Evolutionary conservation across 2,113 vertebrate species (phyloP), one percentile per base, ranked within the genome.

Genomic region (Sylvilagus bachmani): DNA sequence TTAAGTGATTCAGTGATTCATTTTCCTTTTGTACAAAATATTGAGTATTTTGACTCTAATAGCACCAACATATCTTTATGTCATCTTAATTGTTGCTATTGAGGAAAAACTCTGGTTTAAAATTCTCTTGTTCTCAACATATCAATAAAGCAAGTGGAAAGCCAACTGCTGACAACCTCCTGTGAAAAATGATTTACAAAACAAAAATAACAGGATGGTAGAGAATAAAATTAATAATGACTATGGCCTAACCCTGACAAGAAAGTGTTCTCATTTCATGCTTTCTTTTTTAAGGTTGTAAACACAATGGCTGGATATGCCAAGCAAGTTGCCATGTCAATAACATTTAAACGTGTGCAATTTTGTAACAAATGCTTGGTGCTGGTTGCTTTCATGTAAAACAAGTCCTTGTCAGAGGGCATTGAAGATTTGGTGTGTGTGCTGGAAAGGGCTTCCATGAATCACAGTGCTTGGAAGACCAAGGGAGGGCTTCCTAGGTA

Each of bases 311-410:
- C 71, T 92, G 27, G 82, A 77, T 71, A 51, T 88, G 44, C 66
- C 96, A 87, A 89, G 62, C 6, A 86, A 80, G 33, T 2, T 97
- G 85, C 17, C 27, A 38, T 94, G 94, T 96, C 95, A 93, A 75
- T 87, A 96, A 89, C 58, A 89, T 31, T 82, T 88, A 51, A 1
- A 91, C 53, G 80, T 71, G 16, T 49, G 74, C 66, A 91, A 44
- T 64, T 91, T 81, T n/a, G 6, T 27, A 92, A 69, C 25, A 49
- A 94, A 49, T 36, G 92, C 7, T 36, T 94, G 49, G 69, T 81
- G 89, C 93, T 36, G 33, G 5, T 77, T 93, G 29, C 84, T 93
- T 95, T 98, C 94, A 93, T 96, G 93, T 91, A 93, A 95, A 97
- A 13, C 79, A 89, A 91, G 1, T 1, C 17, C 88, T 93, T 85